A percentile compares a stretch with the other conserved stretches of the same genome.
These are phyloP conservation scores for Vanessa atalanta DNA, from an alignment of 1,140 invertebrate genomes.

Conservation along the genomic window DNA sequence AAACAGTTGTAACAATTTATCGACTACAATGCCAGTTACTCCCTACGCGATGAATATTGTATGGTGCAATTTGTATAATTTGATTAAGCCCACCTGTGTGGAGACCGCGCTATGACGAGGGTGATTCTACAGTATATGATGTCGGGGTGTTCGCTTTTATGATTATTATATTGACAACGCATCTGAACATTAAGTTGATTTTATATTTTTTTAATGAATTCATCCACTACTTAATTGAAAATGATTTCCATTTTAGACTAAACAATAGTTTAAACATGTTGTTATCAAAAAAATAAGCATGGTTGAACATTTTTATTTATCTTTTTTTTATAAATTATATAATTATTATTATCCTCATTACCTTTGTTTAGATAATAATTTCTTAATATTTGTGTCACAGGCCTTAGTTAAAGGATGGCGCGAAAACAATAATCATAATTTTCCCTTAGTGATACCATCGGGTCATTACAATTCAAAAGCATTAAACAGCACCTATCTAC, in stretches of 20 bases:
- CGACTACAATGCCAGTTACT: slow-evolving; percentile 28
- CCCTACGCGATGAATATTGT: slow-evolving; percentile 75
- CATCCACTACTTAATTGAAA: no score
- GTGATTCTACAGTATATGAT: slow-evolving; percentile 24
- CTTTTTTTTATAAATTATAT: no score
- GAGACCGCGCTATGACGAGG: slow-evolving; percentile 34
- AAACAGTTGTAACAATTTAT: slow-evolving; percentile 5
- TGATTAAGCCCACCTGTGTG: slow-evolving; percentile 70
- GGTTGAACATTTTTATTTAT: no score
- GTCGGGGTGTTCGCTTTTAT: slow-evolving; percentile 28
- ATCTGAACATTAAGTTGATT: no score
- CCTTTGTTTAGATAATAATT: no score
- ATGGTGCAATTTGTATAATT: slow-evolving; percentile 80
- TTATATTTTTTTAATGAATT: no score
- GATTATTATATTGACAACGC: slow-evolving; percentile 12
- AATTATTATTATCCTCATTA: no score
- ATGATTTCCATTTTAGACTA: no score
- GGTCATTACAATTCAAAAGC: slow-evolving; percentile 55
- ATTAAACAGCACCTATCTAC: slow-evolving; percentile 66
- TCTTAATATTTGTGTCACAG: no score
- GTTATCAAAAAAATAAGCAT: no score
- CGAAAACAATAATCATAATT: slow-evolving; percentile 14
- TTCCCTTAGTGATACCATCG: slow-evolving; percentile 40
- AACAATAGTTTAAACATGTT: no score
- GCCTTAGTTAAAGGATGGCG: not conserved